phyloP scores from a whole-genome alignment of 2,113 vertebrate species.

The Cebidichthys violaceus region DNA sequence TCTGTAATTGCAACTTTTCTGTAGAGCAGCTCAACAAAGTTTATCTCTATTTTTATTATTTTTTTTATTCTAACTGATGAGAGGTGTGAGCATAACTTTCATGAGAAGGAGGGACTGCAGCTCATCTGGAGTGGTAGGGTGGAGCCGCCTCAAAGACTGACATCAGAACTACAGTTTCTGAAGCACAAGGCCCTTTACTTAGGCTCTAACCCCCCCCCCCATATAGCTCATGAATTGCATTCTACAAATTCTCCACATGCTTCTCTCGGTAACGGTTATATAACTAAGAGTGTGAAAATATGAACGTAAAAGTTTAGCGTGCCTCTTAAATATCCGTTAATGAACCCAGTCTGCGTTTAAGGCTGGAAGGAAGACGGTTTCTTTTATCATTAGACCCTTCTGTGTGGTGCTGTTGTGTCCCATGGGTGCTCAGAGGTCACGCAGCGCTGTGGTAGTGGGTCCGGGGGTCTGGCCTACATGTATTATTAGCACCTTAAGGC shows the following conservation, averaged over 20 bases:
- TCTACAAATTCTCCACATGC: constrained; percentile 1
- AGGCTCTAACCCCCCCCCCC: not conserved
- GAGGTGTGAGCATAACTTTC: constrained; percentile 61
- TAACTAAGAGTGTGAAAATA: not conserved
- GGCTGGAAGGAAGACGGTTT: not conserved
- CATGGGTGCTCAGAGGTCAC: constrained; percentile 25
- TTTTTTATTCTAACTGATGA: constrained; percentile 42
- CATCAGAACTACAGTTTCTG: constrained; percentile 36
- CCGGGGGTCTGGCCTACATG: constrained; percentile 41
- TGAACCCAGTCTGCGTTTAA: not conserved
- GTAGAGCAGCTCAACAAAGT: constrained; percentile 4
- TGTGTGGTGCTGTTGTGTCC: constrained; percentile 22
- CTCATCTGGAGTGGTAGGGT: constrained; percentile 75
- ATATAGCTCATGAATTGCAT: not conserved
- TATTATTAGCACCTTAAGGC: constrained; percentile 74
- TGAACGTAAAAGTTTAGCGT: not conserved
- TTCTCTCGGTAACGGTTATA: not conserved
- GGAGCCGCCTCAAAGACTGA: constrained; percentile 67
- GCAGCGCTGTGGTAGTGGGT: constrained; percentile 6
- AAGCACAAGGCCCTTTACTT: not conserved
- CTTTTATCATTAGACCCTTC: not conserved
- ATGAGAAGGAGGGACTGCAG: constrained; percentile 56
- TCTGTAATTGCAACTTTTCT: not conserved
- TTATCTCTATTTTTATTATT: not conserved
- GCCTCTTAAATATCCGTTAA: not conserved